Base-by-base conservation (phyloP, 2,797 vertebrate genomes). In the Pteropus rufus region DNA sequence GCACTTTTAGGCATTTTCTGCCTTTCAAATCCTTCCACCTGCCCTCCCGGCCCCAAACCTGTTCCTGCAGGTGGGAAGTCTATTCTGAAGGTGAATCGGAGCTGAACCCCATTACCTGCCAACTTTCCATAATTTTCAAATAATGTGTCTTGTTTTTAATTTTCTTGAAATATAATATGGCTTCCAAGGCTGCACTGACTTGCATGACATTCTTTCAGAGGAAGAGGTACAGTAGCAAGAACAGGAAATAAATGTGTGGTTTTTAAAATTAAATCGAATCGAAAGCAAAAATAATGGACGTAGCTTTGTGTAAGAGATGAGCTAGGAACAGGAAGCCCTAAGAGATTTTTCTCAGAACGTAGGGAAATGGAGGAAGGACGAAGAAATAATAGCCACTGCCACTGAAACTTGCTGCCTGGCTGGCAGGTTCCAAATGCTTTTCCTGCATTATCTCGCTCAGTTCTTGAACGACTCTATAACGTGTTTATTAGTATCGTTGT, bases 81-180 rank as follows among this genome's bases (percentile, higher is more conserved):
- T 58, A 44, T 41, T 75, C 39, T 31, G 81, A 89, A 76, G 0
- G 26, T 6, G 62, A 92, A 79, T 82, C 95, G n/a, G 75, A 93
- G 65, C 88, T 11, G 41, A 39, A 41, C 24, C 85, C 93, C 44
- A 31, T 72, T 23, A 76, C 76, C 39, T 31, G 34, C 79, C 56
- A 72, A 93, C 36, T 95, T 73, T 46, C 72, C 75, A 81, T 81
- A 46, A 64, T 94, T 85, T 82, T 70, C 87, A 92, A 76, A 94
- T 81, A 77, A 49, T 46, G 36, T 39, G 52, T 81, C 54, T 70
- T 41, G 41, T 67, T 90, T 70, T 67, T 49, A 60, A 72, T 56
- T 75, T 73, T 69, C 77, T 83, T n/a, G 31, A 91, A 91, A 89
- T 56, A 39, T 16, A 84, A 82, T 11, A n/a, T 52, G 58, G 49